Evolutionary conservation across 2,888 invertebrate genomes (phyloP), one percentile per base, ranked within the genome.

Genomic region (Limnephilus rhombicus): DNA sequence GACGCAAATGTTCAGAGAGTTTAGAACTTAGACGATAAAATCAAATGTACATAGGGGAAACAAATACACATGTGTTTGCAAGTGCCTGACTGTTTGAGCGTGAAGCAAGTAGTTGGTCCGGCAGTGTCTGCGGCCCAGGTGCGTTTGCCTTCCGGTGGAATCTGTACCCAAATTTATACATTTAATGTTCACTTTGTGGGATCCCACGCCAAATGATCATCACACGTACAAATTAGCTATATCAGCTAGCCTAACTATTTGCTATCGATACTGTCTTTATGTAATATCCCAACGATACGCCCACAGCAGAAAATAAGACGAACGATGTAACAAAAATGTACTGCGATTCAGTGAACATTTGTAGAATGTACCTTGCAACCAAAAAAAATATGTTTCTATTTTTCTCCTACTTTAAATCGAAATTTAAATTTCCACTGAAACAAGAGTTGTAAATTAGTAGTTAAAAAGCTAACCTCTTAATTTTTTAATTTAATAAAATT

Each of bases 131-230:
- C 18, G 86, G 18, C 85, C 87, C 93, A 93, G 93, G 93, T 93
- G 92, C 89, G 91, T 85, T 91, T 81, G 82, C 91, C 41, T n/a
- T 89, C 81, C 80, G 85, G 37, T 81, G 85, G 91, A 81, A 90
- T 90, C 90, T n/a, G 85, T 41, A 82, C 83, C 83, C 90, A 91
- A 93, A 93, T 93, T 93, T 93, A 92, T 93, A 92, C 86, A 93
- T 92, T 93, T 93, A 93, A 92, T 92, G 91, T 93, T 92, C 90
- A 90, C 93, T 92, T 88, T 91, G 85, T 49, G 68, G 89, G 90
- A 86, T 92, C 15, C 34, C 18, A 68, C 24, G 85, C 89, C 85
- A 86, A 81, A 80, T 87, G 86, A 92, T 53, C 85, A n/a, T 85
- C 85, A 68, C 3, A 53, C 68, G 89, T 41, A 85, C 24, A 89